Evolutionary conservation across 37 sponge, comb jelly and placozoan species (phyloP).

Genomic region (Lycopodina hypogea): DNA sequence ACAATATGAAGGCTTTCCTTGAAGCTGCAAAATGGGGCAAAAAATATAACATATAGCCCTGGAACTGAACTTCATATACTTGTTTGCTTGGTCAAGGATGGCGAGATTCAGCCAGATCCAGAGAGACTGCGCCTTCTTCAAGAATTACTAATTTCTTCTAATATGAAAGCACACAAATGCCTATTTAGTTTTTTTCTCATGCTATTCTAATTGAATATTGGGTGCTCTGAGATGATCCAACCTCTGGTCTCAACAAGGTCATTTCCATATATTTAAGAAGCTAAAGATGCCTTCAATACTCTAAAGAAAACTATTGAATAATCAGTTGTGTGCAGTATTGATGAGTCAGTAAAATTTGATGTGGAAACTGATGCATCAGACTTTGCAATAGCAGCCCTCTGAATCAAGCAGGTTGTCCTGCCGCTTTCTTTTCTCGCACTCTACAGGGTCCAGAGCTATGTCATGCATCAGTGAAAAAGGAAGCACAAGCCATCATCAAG

Average conservation of each 20-base stretch:
- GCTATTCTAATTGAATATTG: background rate
- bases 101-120: background rate
- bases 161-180: too few species aligned
- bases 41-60: background rate
- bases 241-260: background rate
- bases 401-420: background rate
- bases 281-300: background rate
- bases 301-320: background rate
- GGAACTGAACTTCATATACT: background rate
- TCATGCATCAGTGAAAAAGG: too few species aligned
- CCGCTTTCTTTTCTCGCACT: background rate
- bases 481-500: background rate
- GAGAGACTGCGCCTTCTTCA: background rate
- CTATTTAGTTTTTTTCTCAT: too few species aligned
- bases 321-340: conserved; percentile 5
- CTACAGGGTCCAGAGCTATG: background rate
- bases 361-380: conserved; percentile 2
- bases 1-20: background rate
- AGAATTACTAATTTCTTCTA: background rate
- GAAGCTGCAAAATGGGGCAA: background rate
- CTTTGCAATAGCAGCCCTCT: background rate
- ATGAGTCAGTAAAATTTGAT: background rate
- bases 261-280: background rate
- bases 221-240: background rate
- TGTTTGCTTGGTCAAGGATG: background rate